Base-by-base conservation (phyloP, 2,797 vertebrate species). In the Danio jaintianensis region DNA sequence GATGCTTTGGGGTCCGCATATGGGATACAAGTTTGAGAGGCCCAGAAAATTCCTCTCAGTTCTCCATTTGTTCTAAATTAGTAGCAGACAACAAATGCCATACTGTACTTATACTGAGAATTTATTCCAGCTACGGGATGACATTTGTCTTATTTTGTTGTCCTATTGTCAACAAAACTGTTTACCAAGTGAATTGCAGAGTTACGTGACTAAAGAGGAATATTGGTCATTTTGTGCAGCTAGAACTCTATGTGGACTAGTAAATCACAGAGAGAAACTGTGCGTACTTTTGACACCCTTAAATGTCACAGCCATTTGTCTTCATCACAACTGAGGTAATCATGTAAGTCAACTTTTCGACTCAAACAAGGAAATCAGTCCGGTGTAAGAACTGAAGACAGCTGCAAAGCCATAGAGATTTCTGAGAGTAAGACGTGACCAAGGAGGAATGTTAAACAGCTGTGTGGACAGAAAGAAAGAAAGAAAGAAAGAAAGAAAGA, bases 361-460 rank as follows among this genome's bases (percentile, higher is more conserved):
- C 58, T 74, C 73, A 55, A 75, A 80, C 71, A 53, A 82, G 69
- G 29, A 56, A 71, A 75, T 79, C 66, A 56, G 18, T 78, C 42
- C 56, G 59, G 56, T 56, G 64, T 84, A 82, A 80, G 67, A 82
- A 82, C 59, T 73, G 77, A 82, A 83, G 78, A 86, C 78, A 86
- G 85, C 62, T 78, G 78, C 71, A 87, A 83, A 83, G 86, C 82
- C 52, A 87, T 83, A 52, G 58, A 63, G 52, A 68, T 66, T 76
- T 84, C 47, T 53, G 77, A 61, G 74, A 67, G 64, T 55, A 74
- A 45, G 84, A 83, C 70, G 79, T 82, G 69, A 82, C 56, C 59
- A 81, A 77, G 53, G 88, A 86, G 66, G 75, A 82, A 79, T 88
- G 84, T 72, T 83, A 82, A 87, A 85, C 76, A 86, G 85, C 77